A percentile compares a stretch with the other conserved stretches of the same genome.
Evolutionary conservation across 2,797 vertebrate genomes (phyloP).

Genomic region (Tolypeutes matacus): DNA sequence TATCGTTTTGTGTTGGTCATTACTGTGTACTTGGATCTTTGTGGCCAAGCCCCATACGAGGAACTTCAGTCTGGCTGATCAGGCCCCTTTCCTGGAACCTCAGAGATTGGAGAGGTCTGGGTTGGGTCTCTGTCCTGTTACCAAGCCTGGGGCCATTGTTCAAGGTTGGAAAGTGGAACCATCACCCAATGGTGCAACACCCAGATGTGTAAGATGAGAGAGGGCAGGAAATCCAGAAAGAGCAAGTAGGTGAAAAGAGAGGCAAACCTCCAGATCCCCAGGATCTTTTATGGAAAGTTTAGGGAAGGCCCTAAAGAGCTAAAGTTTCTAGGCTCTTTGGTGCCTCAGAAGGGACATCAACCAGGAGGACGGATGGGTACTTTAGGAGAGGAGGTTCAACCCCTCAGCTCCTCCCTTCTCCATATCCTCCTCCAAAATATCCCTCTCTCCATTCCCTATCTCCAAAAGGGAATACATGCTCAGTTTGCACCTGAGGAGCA

Average conservation of each 20-base stretch:
- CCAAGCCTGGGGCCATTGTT: neutral
- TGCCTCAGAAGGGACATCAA: neutral
- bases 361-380: neutral
- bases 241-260: neutral
- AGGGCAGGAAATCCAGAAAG: neutral
- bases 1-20: neutral
- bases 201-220: neutral
- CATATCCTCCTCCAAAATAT: neutral
- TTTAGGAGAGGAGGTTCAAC: neutral
- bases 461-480: neutral
- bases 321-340: neutral
- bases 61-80: neutral
- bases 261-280: neutral
- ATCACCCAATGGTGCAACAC: neutral
- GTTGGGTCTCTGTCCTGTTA: neutral
- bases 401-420: rapidly evolving
- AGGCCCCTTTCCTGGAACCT: neutral
- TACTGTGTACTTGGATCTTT: neutral
- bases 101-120: neutral
- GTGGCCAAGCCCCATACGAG: neutral
- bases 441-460: neutral
- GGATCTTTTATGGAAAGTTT: neutral
- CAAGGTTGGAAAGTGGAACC: neutral
- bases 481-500: neutral
- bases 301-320: neutral